phyloP scores from a whole-genome alignment of 2,888 invertebrate species.

The Drosophila kanekoi region DNA sequence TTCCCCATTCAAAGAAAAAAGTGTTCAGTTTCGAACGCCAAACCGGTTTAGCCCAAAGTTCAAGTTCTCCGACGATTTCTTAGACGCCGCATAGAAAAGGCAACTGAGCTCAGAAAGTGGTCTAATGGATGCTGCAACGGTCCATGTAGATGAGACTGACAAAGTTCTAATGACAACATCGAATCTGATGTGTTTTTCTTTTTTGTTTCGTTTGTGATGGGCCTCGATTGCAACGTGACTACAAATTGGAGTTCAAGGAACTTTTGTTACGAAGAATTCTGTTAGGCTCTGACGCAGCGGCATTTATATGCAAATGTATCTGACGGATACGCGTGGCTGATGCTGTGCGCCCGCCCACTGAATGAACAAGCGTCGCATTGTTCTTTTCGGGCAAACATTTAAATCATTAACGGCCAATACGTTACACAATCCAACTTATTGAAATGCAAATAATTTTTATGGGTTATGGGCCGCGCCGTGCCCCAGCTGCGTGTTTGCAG shows the following conservation, averaged over 20 bases:
- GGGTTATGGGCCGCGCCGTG: neutral
- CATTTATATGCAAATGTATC: constrained; percentile 73
- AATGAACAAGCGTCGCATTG: constrained; percentile 51
- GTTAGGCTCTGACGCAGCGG: neutral
- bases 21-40: constrained; percentile 8
- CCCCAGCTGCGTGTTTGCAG: constrained; percentile 5
- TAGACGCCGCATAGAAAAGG: constrained; percentile 11
- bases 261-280: constrained; percentile 35
- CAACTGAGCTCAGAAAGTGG: constrained; percentile 10
- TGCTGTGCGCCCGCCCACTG: constrained; percentile 34
- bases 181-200: constrained; percentile 7
- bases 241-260: constrained; percentile 69
- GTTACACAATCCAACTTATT: constrained; percentile 68
- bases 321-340: constrained; percentile 72
- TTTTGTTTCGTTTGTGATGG: neutral
- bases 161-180: constrained; percentile 5
- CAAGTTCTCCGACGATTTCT: constrained; percentile 18
- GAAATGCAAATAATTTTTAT: constrained; percentile 67
- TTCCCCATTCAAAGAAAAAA: neutral
- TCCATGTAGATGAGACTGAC: constrained; percentile 10
- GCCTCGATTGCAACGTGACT: constrained; percentile 37
- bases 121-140: constrained; percentile 43
- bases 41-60: constrained; percentile 50
- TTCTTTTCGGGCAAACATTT: constrained; percentile 37
- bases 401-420: constrained; percentile 62